Base-by-base conservation (phyloP, 1,140 invertebrate species). In the Heliothis subflexa region DNA sequence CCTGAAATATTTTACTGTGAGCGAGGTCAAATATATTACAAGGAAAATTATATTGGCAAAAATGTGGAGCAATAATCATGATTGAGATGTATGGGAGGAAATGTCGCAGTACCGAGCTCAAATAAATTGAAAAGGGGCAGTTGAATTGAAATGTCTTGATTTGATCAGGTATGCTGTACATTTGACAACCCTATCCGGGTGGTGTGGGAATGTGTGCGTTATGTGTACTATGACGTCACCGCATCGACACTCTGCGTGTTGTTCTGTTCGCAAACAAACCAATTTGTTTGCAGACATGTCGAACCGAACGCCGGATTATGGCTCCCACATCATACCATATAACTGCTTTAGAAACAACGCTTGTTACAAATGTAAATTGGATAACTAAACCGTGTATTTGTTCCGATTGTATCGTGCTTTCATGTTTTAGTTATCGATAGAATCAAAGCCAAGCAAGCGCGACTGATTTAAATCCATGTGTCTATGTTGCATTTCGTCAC, bases 271-370 rank as follows among this genome's bases (percentile, higher is more conserved):
- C 66, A 70, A 70, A 70, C 66, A 70, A 70, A 70, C 66, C 66
- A 70, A 70, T 70, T 70, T 49, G 66, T 70, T 70, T 70, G 66
- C 47, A 25, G 18, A 70, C 66, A 28, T 70, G 66, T 70, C 66
- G 66, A 70, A 70, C 47, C 18, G 57, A 61, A 28, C 57, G 66
- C 21, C 45, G 66, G 47, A 70, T 70, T 70, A 70, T 70, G 47
- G 47, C 66, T 52, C 62, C n/a, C 66, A 52, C 47, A 70, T 70
- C 50, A 66, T 50, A 28, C 66, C 45, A 70, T 49, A 70, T 70
- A 70, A 70, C 66, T 52, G 21, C 21, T 14, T 3, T 28, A 50
- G 18, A 7, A 68, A 70, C 64, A 49, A 52, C 3, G 47, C 47
- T 52, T 70, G 66, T 52, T 52, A 70, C 50, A 70, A 68, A 70